Conservation (phyloP, 2,113 vertebrate species). For the Panthera uncia region DNA sequence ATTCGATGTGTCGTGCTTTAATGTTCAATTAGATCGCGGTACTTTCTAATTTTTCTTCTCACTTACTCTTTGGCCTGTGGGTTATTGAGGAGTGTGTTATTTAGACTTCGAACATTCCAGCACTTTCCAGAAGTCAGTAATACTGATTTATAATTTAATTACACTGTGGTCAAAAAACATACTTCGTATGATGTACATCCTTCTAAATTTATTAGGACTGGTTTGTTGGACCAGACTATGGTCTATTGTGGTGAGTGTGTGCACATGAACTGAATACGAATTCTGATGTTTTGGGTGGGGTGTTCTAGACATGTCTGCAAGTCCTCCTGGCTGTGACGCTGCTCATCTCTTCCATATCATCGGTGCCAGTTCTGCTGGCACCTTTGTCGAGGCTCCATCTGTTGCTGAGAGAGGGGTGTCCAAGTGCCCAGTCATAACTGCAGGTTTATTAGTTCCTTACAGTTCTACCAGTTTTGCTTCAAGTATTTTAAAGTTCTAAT, state of each 20-base stretch:
- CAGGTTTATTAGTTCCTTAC: no score
- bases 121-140: background rate
- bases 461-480: background rate
- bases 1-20: background rate
- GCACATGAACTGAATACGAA: no score
- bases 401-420: background rate
- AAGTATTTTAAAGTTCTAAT: background rate
- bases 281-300: background rate
- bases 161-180: background rate
- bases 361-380: background rate
- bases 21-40: background rate
- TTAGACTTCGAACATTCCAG: background rate
- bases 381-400: background rate
- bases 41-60: background rate
- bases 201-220: background rate
- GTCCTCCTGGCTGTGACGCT: accelerated
- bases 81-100: background rate
- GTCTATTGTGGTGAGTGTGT: no score
- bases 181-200: background rate
- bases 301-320: background rate
- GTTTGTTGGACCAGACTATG: background rate
- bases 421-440: no score
- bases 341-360: background rate
- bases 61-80: background rate
- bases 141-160: background rate